Evolutionary conservation across 2,113 vertebrate species (phyloP).

Genomic region (Eulemur macaco): DNA sequence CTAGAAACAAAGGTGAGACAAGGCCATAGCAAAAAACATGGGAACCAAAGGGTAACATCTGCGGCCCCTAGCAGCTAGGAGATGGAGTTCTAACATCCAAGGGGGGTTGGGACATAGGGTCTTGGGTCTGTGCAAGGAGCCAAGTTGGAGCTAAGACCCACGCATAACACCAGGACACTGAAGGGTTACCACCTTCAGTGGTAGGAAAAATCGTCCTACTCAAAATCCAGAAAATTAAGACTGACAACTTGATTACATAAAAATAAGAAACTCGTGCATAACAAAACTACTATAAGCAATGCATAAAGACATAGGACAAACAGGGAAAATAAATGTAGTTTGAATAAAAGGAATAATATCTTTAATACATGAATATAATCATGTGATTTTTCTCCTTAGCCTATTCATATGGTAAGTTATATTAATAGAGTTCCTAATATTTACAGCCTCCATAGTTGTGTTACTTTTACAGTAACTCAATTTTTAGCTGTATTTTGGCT

Average conservation of each 20-base stretch:
- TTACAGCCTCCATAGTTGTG: background rate
- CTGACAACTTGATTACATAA: background rate
- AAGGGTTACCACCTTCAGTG: background rate
- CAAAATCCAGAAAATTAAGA: background rate
- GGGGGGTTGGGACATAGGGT: accelerated
- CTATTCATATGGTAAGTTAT: background rate
- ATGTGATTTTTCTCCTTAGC: background rate
- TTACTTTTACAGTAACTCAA: background rate
- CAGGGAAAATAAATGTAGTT: background rate
- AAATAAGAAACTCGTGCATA: background rate
- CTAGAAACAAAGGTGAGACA: background rate
- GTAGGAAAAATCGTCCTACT: background rate
- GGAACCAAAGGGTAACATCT: background rate
- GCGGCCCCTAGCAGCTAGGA: background rate
- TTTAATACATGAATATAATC: background rate
- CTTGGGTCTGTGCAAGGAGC: background rate
- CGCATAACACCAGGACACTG: background rate
- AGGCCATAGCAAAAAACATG: background rate
- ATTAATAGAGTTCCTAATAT: background rate
- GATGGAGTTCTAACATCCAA: background rate
- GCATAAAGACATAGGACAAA: background rate
- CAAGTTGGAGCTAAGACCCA: background rate
- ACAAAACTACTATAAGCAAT: background rate
- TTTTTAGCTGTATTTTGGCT: background rate
- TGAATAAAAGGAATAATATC: background rate